These are phyloP conservation scores for Proteles cristata DNA, from an alignment of 2,113 vertebrate genomes.

Conservation along the genomic window DNA sequence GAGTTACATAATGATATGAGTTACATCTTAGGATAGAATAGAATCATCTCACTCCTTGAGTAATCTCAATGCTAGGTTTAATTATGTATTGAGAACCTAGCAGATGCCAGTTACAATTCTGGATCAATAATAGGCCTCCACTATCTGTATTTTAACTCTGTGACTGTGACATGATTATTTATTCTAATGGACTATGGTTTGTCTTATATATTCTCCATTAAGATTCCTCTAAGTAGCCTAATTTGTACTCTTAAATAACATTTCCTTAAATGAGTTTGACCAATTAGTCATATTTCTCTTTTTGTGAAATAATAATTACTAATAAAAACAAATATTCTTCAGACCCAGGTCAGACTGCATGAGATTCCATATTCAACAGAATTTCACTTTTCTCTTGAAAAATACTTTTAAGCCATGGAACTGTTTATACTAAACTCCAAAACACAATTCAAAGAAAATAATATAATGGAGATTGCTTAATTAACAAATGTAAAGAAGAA, in stretches of 20 bases:
- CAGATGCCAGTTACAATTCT: neutral
- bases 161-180: neutral
- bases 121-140: neutral
- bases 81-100: neutral
- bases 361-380: neutral
- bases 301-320: constrained; percentile 35
- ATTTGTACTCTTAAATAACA: neutral
- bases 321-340: neutral
- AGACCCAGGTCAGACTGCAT: neutral
- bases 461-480: neutral
- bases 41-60: neutral
- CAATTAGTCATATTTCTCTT: constrained; percentile 9
- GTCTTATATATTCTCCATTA: neutral
- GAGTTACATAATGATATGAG: neutral
- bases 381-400: neutral
- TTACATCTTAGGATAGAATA: neutral
- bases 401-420: neutral
- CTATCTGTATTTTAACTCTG: neutral
- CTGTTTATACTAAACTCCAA: neutral
- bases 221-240: neutral
- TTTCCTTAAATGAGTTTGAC: neutral
- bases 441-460: constrained; percentile 11
- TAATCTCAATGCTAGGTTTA: neutral
- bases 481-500: neutral
- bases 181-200: neutral